phyloP scores from a whole-genome alignment of 1,140 invertebrate species.

The Teleogryllus occipitalis region DNA sequence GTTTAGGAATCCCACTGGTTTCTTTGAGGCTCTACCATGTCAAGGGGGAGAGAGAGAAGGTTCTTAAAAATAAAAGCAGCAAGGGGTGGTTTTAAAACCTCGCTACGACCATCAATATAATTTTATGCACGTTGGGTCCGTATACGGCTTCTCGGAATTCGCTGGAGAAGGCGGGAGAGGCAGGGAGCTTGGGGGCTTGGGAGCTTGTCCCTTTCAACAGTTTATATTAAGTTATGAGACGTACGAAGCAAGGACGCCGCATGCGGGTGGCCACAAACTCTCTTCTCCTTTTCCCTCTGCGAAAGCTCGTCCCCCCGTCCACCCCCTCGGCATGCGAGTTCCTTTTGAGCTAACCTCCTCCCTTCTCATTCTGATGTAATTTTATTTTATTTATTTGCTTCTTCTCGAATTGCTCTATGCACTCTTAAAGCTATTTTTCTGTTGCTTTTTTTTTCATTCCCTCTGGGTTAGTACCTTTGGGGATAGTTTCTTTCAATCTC shows the following conservation, averaged over 20 bases:
- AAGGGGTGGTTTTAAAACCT: slow-evolving; percentile 1
- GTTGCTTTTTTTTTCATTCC: too few relatives aligned
- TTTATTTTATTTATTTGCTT: too few relatives aligned
- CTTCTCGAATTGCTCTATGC: too few relatives aligned
- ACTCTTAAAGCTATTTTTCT: too few relatives aligned
- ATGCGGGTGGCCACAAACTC: not conserved
- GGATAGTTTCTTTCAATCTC: too few relatives aligned
- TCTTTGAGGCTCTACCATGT: not conserved
- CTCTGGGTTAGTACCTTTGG: too few relatives aligned
- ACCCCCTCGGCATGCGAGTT: not conserved
- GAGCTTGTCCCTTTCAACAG: not conserved
- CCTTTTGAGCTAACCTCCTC: too few relatives aligned
- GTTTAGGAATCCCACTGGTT: not conserved
- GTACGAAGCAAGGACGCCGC: not conserved
- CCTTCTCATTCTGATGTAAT: too few relatives aligned
- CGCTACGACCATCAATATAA: slow-evolving; percentile 4
- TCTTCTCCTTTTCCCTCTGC: not conserved
- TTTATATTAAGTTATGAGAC: not conserved
- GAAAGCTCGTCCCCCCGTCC: not conserved
- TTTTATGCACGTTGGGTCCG: not conserved
- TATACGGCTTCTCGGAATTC: not conserved
- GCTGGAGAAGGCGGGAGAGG: not conserved
- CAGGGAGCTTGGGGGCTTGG: too few relatives aligned
- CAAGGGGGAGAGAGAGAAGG: not conserved
- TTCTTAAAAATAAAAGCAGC: not conserved